Evolutionary conservation across 2,888 invertebrate species (phyloP).

Genomic region (Pteria penguin): DNA sequence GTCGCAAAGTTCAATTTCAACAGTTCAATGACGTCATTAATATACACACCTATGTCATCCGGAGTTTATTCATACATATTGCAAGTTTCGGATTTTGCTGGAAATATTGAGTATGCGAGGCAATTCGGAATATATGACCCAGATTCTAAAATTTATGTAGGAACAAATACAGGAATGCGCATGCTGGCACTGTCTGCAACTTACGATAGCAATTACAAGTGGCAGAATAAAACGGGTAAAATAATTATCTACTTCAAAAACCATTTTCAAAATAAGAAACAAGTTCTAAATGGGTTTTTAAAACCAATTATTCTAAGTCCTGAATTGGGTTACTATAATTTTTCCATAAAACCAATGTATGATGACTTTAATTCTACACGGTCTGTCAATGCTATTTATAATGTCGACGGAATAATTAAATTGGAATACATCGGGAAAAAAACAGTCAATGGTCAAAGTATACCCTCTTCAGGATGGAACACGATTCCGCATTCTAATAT

Average conservation of each 20-base stretch:
- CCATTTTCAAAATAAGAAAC: neutral
- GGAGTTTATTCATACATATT: neutral
- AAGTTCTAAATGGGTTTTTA: neutral
- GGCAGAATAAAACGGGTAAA: neutral
- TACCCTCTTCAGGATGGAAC: neutral
- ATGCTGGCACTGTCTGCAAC: neutral
- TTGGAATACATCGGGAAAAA: neutral
- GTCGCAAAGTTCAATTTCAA: neutral
- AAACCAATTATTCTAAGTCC: neutral
- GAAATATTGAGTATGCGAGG: neutral
- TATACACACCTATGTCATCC: neutral
- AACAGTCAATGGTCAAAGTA: neutral
- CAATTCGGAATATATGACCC: neutral
- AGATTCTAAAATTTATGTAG: neutral
- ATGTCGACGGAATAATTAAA: neutral
- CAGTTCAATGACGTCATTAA: neutral
- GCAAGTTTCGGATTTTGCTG: neutral
- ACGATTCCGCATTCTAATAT: neutral
- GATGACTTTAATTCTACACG: neutral
- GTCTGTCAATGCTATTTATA: neutral
- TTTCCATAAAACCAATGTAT: neutral
- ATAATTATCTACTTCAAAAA: neutral
- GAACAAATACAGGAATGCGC: neutral
- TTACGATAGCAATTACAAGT: neutral
- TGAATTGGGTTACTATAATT: neutral